Conservation (phyloP, 2,888 invertebrate species). For the Loripinus fragilis region DNA sequence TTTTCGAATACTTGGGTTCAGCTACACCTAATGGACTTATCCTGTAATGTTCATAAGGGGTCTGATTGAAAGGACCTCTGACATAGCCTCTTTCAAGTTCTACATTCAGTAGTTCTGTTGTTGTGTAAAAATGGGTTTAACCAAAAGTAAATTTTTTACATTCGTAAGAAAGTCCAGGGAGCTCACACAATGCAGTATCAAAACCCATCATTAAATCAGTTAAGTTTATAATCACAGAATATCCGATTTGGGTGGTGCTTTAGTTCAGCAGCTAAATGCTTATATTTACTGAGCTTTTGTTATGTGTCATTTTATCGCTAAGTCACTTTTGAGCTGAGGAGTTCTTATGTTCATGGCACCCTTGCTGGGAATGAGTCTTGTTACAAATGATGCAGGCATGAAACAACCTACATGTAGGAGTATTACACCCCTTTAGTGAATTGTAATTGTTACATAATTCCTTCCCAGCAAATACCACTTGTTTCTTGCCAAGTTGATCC, state of each 20-base stretch:
- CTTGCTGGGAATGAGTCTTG: not conserved
- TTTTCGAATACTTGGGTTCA: constrained; percentile 50
- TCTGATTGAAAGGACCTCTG: constrained; percentile 35
- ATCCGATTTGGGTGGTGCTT: not conserved
- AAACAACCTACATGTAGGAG: not conserved
- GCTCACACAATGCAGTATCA: too few species aligned
- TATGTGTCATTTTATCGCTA: not conserved
- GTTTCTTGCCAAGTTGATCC: not conserved
- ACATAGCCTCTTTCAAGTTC: constrained; percentile 56
- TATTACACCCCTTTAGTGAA: not conserved
- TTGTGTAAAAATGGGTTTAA: constrained; percentile 20
- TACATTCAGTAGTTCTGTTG: constrained; percentile 29
- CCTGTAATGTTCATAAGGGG: constrained; percentile 42
- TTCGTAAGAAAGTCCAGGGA: not conserved
- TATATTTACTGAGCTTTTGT: not conserved
- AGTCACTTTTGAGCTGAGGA: not conserved
- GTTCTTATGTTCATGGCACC: not conserved
- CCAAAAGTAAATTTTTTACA: constrained; percentile 47
- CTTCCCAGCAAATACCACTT: not conserved
- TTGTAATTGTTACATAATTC: constrained; percentile 15
- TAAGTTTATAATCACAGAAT: not conserved
- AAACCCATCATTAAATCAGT: not conserved
- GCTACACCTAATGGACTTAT: constrained; percentile 52
- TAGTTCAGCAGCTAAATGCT: not conserved
- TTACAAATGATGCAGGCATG: not conserved